Base-by-base conservation (phyloP, 2,113 vertebrate species). In the Osmerus mordax region DNA sequence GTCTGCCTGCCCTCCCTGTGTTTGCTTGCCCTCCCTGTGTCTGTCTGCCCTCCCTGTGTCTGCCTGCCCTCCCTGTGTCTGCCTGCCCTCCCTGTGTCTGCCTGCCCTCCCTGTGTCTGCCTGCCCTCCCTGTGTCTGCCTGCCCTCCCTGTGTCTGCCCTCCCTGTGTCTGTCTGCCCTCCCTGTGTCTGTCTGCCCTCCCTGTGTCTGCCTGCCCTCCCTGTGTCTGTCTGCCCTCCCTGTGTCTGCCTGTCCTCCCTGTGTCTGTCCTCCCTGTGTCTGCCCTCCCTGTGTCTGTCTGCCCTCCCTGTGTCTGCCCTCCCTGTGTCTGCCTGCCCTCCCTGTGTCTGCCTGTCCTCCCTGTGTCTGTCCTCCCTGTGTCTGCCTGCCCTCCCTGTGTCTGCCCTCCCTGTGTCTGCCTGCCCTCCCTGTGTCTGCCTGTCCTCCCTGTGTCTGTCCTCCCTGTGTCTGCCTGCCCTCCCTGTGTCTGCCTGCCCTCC, bases 161-260 rank as follows among this genome's bases (percentile, higher is more conserved):
- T 23, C 23, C 23, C 23, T 23, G 23, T 23, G 23, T 23, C 21
- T 21, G 21, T 21, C 23, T 23, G 23, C 1, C 23, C 23, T 23
- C 23, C 23, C 23, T 23, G 23, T 23, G 23, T 23, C 23, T 23
- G 23, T 23, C 23, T 23, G 23, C 23, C 23, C 23, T 23, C 23
- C 23, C 23, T 23, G 23, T 23, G 23, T 23, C 23, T 23, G 23
- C 1, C 23, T 23, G 23, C 23, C 23, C 23, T 23, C 23, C 23
- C 23, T 19, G 21, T 23, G 18, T 64, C 15, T 29, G 8, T 16
- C 28, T 32, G 15, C 29, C 62, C 36, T 15, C 53, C 53, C 3
- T 62, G 58, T 63, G 81, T 67, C 77, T 62, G 56, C 63, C 23
- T 63, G 58, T 52, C 19, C 63, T 52, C 41, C 13, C 53, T 15